These are phyloP conservation scores for Catharus fuscescens DNA, from an alignment of 2,113 vertebrate genomes.

Conservation along the genomic window DNA sequence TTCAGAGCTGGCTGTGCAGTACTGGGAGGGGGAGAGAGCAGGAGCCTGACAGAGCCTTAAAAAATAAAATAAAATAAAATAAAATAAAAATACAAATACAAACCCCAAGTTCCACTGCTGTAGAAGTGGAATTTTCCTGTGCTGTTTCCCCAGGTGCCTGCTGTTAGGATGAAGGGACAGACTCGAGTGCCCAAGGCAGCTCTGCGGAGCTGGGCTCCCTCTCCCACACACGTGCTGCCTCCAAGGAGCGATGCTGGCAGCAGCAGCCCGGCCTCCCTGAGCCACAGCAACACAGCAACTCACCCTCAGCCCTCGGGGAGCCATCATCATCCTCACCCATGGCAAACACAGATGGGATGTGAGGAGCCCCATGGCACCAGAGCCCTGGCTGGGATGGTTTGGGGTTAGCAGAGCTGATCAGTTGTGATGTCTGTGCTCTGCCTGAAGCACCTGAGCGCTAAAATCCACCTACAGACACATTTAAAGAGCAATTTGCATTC, in stretches of 20 bases:
- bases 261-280: neutral
- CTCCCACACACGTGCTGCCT: neutral
- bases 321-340: neutral
- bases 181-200: neutral
- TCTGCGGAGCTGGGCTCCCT: neutral
- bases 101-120: neutral
- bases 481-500: neutral
- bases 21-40: neutral
- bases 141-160: neutral
- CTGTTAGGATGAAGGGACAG: neutral
- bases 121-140: slow-evolving; percentile 39
- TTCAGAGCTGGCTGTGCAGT: slow-evolving; percentile 31
- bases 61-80: neutral
- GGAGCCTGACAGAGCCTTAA: neutral
- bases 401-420: neutral
- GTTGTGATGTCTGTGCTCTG: neutral
- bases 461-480: neutral
- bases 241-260: neutral
- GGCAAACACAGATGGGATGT: accelerated
- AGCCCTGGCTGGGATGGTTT: neutral
- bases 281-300: neutral
- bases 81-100: neutral
- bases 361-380: accelerated
- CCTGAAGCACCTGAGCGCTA: accelerated
- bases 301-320: neutral